These are phyloP conservation scores for Tethya wilhelma DNA, from an alignment of 37 sponge, comb jelly and placozoan species.

Conservation along the genomic window DNA sequence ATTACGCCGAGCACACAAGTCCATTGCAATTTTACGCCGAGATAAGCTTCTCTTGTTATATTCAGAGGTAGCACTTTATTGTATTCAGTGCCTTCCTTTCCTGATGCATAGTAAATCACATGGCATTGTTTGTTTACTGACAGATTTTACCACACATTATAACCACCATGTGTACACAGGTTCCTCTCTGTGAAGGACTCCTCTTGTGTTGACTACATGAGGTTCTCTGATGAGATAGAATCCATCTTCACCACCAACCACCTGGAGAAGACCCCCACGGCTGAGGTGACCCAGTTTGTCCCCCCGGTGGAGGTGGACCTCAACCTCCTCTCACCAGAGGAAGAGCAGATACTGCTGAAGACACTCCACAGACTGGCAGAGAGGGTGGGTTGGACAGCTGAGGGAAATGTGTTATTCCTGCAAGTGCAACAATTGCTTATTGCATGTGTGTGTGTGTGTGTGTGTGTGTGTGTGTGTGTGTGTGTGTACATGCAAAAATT, in stretches of 20 bases:
- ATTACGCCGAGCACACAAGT: too few species aligned
- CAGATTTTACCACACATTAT: too few species aligned
- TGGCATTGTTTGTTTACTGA: too few species aligned
- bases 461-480: too few species aligned
- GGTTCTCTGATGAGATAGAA: constrained; percentile 88
- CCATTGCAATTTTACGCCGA: too few species aligned
- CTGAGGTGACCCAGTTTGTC: constrained; percentile 38
- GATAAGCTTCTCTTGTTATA: too few species aligned
- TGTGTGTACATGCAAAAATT: not conserved
- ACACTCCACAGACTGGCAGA: constrained; percentile 78
- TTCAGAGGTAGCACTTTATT: too few species aligned
- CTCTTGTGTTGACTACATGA: constrained; percentile 65
- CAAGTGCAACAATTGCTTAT: not conserved
- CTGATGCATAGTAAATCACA: too few species aligned
- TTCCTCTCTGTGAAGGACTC: constrained; percentile 52
- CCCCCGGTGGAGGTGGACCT: constrained; percentile 42
- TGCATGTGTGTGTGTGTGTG: not conserved
- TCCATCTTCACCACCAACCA: constrained; percentile 77
- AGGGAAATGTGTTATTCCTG: not conserved
- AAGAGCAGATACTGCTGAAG: constrained; percentile 60
- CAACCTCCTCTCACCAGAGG: constrained; percentile 44
- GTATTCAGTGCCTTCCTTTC: too few species aligned
- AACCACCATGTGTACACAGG: constrained; percentile 10
- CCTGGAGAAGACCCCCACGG: constrained; percentile 80
- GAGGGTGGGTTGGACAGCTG: constrained; percentile 41